Evolutionary conservation across 1,140 invertebrate species (phyloP).

Genomic region (Euglossa dilemma): DNA sequence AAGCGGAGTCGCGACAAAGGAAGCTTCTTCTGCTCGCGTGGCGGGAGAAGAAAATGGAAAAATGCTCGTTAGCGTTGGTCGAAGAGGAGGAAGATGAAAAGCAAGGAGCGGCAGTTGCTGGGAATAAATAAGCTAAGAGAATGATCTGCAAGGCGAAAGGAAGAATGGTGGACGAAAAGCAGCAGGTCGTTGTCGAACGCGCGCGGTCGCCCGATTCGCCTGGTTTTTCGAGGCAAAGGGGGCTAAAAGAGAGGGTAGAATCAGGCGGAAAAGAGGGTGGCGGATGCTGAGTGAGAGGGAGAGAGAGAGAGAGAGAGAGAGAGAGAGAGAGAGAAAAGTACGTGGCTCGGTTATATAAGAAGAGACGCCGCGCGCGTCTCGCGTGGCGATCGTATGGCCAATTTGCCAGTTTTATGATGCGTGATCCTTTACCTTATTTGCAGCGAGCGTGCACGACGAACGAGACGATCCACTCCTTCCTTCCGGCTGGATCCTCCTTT

Average conservation of each 20-base stretch:
- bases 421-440: conserved; percentile 27
- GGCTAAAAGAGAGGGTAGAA: conserved; percentile 35
- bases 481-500: neutral
- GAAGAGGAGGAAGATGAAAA: neutral
- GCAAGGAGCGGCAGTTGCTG: conserved; percentile 19
- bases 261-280: conserved; percentile 29
- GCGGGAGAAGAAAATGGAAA: conserved; percentile 15
- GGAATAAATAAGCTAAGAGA: conserved; percentile 24
- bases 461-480: conserved; percentile 1
- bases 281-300: conserved; percentile 49
- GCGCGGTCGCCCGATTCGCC: neutral
- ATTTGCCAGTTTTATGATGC: conserved; percentile 71
- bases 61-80: conserved; percentile 19
- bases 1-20: neutral
- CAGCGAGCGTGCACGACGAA: conserved; percentile 1
- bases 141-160: conserved; percentile 15
- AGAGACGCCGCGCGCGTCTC: conserved; percentile 40
- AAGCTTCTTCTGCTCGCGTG: no score
- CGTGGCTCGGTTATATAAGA: conserved; percentile 31
- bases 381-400: conserved; percentile 68
- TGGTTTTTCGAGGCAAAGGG: conserved; percentile 21
- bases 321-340: conserved; percentile 52
- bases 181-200: conserved; percentile 31
- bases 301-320: conserved; percentile 14
- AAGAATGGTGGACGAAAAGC: conserved; percentile 4